These are phyloP conservation scores for Anoplius nigerrimus DNA, from an alignment of 2,888 invertebrate genomes.

Conservation along the genomic window DNA sequence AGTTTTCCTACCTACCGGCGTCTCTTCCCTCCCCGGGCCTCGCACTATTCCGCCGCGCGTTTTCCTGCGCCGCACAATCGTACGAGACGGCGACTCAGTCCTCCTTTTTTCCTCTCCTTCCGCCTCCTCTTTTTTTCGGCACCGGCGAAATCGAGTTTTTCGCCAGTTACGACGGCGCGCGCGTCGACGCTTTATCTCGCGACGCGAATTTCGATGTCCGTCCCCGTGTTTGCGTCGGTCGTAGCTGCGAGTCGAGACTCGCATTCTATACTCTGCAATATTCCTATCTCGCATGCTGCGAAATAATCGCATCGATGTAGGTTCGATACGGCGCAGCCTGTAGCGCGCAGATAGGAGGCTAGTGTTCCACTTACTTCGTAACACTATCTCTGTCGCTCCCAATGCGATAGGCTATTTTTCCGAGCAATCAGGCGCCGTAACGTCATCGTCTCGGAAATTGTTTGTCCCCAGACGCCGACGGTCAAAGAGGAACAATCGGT, in stretches of 20 bases:
- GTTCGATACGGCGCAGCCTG: too few relatives aligned
- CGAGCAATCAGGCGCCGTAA: too few relatives aligned
- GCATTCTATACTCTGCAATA: too few relatives aligned
- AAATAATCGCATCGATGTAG: too few relatives aligned
- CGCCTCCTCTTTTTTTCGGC: not conserved
- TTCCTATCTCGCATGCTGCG: too few relatives aligned
- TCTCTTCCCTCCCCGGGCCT: not conserved
- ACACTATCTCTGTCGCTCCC: too few relatives aligned
- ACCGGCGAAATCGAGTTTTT: not conserved
- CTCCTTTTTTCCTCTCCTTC: not conserved
- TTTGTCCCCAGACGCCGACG: slow-evolving; percentile 6
- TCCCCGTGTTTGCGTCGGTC: not conserved
- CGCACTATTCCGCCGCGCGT: not conserved
- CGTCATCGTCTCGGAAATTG: not conserved
- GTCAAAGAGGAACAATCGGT: slow-evolving; percentile 42
- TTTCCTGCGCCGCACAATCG: not conserved
- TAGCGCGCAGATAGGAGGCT: too few relatives aligned
- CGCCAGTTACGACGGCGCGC: not conserved
- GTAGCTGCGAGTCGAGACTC: not conserved
- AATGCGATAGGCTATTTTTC: too few relatives aligned
- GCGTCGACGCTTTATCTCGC: not conserved
- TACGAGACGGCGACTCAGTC: not conserved
- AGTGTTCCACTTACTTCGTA: too few relatives aligned
- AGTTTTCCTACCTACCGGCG: not conserved
- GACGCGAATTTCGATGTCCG: slow-evolving; percentile 7